Percentiles rank a stretch among this genome's conserved stretches.
phyloP scores from a whole-genome alignment of 1,140 invertebrate genomes.

The Chironomus tepperi region DNA sequence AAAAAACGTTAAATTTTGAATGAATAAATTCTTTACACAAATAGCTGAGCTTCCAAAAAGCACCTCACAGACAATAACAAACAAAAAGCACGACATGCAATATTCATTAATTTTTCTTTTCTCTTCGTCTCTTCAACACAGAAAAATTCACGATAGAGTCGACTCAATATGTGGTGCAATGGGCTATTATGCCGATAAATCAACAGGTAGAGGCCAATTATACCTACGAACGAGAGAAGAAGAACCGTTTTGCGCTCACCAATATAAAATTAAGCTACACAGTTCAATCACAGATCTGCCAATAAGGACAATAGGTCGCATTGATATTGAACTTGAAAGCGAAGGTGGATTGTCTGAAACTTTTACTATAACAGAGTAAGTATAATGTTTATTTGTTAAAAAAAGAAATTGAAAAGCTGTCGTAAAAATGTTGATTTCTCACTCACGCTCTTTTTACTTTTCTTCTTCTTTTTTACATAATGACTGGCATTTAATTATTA shows the following conservation, averaged over 20 bases:
- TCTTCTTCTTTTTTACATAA: neutral
- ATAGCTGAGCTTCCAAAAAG: too few species aligned
- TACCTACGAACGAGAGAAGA: constrained; percentile 82
- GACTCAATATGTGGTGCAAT: constrained; percentile 71
- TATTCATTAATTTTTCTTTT: constrained; percentile 25
- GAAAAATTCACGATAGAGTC: constrained; percentile 36
- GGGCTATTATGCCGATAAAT: constrained; percentile 86
- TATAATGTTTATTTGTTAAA: too few species aligned
- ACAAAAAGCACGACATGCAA: neutral
- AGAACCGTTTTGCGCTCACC: constrained; percentile 87
- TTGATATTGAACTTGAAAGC: constrained; percentile 75
- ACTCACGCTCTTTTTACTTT: neutral
- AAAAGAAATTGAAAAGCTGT: neutral
- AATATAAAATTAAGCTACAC: constrained; percentile 74
- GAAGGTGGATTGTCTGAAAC: constrained; percentile 76
- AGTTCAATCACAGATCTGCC: constrained; percentile 62
- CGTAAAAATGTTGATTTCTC: neutral
- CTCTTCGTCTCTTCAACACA: constrained; percentile 25
- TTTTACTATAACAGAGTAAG: constrained; percentile 75
- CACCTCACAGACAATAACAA: too few species aligned
- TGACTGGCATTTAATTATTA: neutral
- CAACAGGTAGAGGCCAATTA: constrained; percentile 67
- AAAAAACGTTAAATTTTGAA: too few species aligned
- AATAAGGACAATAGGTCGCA: constrained; percentile 53
- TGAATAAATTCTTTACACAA: too few species aligned